Evolutionary conservation across 2,888 invertebrate species (phyloP).

Genomic region (Coleophora deauratella): DNA sequence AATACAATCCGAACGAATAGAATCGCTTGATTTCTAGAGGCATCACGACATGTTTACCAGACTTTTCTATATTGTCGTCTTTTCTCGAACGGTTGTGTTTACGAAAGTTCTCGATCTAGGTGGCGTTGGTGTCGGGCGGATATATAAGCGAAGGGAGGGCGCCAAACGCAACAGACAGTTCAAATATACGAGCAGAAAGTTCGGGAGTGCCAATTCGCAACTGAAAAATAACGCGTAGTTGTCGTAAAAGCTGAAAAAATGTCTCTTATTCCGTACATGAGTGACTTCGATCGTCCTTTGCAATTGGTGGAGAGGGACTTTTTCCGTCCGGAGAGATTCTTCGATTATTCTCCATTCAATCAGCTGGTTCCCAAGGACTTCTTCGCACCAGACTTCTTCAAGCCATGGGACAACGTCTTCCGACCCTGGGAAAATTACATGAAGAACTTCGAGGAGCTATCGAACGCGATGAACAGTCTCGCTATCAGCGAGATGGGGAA

Average conservation of each 20-base stretch:
- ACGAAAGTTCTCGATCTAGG: slow-evolving; percentile 31
- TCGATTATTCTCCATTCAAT: slow-evolving; percentile 26
- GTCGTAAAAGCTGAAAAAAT: too few relatives aligned
- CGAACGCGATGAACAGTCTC: slow-evolving; percentile 45
- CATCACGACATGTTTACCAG: neutral
- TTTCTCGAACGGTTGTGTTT: slow-evolving; percentile 15
- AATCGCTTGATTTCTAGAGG: slow-evolving; percentile 9
- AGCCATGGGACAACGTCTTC: slow-evolving; percentile 29
- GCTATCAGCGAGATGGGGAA: slow-evolving; percentile 54
- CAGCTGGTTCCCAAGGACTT: slow-evolving; percentile 23
- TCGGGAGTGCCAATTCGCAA: too few relatives aligned
- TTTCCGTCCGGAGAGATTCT: slow-evolving; percentile 25
- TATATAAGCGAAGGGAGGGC: slow-evolving; percentile 27
- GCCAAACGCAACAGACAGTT: slow-evolving; percentile 9
- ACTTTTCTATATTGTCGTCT: slow-evolving; percentile 2
- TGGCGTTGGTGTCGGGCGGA: slow-evolving; percentile 24
- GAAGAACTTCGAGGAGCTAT: slow-evolving; percentile 44
- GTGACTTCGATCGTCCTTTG: slow-evolving; percentile 46
- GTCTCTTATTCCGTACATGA: slow-evolving; percentile 45
- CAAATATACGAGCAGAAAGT: slow-evolving; percentile 9
- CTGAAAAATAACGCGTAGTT: too few relatives aligned
- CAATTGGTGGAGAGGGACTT: slow-evolving; percentile 50
- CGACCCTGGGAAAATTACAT: slow-evolving; percentile 30
- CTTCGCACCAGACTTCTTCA: slow-evolving; percentile 22
- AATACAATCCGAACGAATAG: slow-evolving; percentile 1